Percentiles rank a stretch among this genome's conserved stretches.
phyloP scores from a whole-genome alignment of 2,888 invertebrate genomes.

The Limenitis camilla region DNA sequence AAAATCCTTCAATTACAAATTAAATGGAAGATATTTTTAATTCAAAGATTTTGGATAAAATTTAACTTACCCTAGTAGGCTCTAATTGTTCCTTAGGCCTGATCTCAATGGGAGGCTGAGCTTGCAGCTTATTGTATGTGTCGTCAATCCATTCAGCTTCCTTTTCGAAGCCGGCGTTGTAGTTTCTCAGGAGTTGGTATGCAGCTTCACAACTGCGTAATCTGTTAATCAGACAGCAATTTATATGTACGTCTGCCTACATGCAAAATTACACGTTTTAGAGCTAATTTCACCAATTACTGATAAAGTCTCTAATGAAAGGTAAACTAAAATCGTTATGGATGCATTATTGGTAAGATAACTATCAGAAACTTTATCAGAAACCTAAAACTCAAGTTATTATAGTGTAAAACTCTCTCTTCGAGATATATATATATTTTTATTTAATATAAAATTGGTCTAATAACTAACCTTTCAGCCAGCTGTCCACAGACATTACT shows the following conservation, averaged over 20 bases:
- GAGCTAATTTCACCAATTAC: background rate
- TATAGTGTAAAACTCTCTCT: background rate
- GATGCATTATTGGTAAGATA: no score
- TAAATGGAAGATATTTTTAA: no score
- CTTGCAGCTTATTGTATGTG: slow-evolving; percentile 85
- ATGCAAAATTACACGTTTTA: background rate
- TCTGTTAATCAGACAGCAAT: slow-evolving; percentile 60
- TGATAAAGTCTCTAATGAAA: no score
- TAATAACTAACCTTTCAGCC: slow-evolving; percentile 80
- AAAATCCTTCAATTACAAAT: no score
- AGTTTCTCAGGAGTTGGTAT: slow-evolving; percentile 91
- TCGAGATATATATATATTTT: background rate
- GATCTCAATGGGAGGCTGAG: slow-evolving; percentile 79
- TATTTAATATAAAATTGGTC: background rate
- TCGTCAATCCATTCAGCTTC: slow-evolving; percentile 94
- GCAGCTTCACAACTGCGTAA: slow-evolving; percentile 93
- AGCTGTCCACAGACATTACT: slow-evolving; percentile 91
- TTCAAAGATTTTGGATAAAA: background rate
- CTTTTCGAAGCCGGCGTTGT: slow-evolving; percentile 88
- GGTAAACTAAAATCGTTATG: no score
- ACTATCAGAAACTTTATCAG: no score
- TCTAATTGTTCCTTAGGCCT: slow-evolving; percentile 84
- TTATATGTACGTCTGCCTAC: background rate
- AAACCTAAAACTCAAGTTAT: background rate
- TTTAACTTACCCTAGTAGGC: slow-evolving; percentile 80